These are phyloP conservation scores for Urocyon cinereoargenteus DNA, from an alignment of 2,797 vertebrate species.

Conservation along the genomic window DNA sequence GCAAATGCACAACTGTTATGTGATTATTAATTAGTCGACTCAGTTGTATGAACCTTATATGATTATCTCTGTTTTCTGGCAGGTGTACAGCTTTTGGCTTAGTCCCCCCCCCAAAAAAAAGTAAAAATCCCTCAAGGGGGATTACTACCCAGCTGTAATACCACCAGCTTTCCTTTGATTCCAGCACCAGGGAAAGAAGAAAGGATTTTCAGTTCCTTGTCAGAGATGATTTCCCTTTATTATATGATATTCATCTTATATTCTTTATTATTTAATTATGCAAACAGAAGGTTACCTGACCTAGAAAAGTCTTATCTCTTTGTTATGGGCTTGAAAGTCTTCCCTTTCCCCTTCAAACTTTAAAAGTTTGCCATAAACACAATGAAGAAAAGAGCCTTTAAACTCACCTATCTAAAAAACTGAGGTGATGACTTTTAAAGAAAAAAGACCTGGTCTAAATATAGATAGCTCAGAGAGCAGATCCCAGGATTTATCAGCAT, in stretches of 20 bases:
- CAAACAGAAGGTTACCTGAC: not conserved
- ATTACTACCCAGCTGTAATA: not conserved
- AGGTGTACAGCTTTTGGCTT: conserved; percentile 37
- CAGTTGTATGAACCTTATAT: not conserved
- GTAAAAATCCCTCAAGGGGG: not conserved
- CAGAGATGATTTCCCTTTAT: not conserved
- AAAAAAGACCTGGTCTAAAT: conserved; percentile 7
- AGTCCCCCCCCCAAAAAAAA: not conserved
- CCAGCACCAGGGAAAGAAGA: not conserved
- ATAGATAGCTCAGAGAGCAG: not conserved
- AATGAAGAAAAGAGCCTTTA: not conserved
- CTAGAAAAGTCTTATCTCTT: not conserved
- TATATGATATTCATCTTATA: conserved; percentile 25
- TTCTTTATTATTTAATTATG: conserved; percentile 37
- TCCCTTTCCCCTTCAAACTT: conserved; percentile 22
- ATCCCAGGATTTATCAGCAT: conserved; percentile 24
- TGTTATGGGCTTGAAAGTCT: not conserved
- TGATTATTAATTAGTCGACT: conserved; percentile 54
- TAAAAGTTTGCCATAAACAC: conserved; percentile 19
- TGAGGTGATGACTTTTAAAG: not conserved
- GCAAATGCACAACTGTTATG: not conserved
- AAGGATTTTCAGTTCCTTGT: not conserved
- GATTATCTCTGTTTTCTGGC: conserved; percentile 38
- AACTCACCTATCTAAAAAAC: conserved; percentile 17
- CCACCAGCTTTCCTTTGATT: not conserved